phyloP scores from a whole-genome alignment of 2,888 invertebrate genomes.

The Ethmia dodecea region DNA sequence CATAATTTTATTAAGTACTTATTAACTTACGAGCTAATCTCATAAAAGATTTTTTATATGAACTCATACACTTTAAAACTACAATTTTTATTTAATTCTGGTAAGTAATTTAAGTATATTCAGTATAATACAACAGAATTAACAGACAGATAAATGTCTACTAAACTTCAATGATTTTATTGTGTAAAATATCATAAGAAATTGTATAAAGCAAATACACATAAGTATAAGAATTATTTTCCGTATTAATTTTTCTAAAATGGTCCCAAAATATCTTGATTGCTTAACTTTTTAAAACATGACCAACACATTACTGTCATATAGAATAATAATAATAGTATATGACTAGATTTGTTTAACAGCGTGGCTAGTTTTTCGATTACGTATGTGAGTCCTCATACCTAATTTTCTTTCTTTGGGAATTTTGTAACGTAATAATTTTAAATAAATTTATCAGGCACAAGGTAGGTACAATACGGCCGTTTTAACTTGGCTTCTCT shows the following conservation, averaged over 20 bases:
- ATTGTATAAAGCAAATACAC: slow-evolving; percentile 7
- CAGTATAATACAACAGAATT: not conserved
- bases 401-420: too few species aligned
- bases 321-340: slow-evolving; percentile 9
- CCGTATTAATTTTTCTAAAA: slow-evolving; percentile 12
- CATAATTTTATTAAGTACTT: too few species aligned
- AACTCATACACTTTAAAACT: not conserved
- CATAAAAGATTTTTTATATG: too few species aligned
- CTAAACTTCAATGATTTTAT: slow-evolving; percentile 14
- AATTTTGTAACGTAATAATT: too few species aligned
- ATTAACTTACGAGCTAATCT: too few species aligned
- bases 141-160: slow-evolving; percentile 12
- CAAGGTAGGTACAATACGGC: too few species aligned
- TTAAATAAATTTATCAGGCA: too few species aligned
- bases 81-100: not conserved
- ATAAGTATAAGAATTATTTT: too few species aligned
- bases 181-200: not conserved
- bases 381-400: too few species aligned
- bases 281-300: not conserved
- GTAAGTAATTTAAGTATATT: not conserved
- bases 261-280: slow-evolving; percentile 17
- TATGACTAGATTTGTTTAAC: slow-evolving; percentile 35
- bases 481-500: too few species aligned
- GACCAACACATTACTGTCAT: slow-evolving; percentile 10
- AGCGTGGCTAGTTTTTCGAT: too few species aligned